A percentile compares a stretch with the other conserved stretches of the same genome.
Conservation (phyloP, 2,797 vertebrate genomes). For the Melanotaenia trifasciata region DNA sequence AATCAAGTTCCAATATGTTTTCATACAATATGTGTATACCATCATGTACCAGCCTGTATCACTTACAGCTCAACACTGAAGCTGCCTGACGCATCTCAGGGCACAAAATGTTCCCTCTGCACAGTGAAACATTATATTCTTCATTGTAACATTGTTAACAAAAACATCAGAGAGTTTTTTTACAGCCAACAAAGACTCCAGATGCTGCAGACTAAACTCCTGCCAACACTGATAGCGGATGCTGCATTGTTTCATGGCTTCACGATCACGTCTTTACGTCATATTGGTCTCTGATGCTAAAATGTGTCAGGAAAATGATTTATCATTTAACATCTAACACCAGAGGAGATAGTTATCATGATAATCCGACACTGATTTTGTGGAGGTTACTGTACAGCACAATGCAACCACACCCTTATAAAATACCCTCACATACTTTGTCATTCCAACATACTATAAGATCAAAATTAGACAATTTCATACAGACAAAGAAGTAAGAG, state of each 20-base stretch:
- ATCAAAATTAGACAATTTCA: not conserved
- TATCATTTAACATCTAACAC: slow-evolving; percentile 54
- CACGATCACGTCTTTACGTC: not conserved
- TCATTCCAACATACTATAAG: not conserved
- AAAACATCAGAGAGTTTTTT: slow-evolving; percentile 1
- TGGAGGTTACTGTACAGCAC: not conserved
- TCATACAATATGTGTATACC: slow-evolving; percentile 12
- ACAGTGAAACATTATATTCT: slow-evolving; percentile 21
- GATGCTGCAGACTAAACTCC: not conserved
- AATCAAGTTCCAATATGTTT: not conserved
- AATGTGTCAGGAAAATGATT: slow-evolving; percentile 26
- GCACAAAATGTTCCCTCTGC: slow-evolving; percentile 18
- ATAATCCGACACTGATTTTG: slow-evolving; percentile 46
- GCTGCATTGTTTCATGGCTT: slow-evolving; percentile 2
- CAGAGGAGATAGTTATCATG: slow-evolving; percentile 20
- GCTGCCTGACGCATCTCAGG: slow-evolving; percentile 3
- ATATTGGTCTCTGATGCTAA: not conserved
- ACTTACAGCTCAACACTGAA: slow-evolving; percentile 26
- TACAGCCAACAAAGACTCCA: not conserved
- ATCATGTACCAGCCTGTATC: slow-evolving; percentile 28
- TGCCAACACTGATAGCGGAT: not conserved
- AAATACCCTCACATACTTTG: not conserved
- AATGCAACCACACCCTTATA: slow-evolving; percentile 38
- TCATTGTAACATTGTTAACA: not conserved
- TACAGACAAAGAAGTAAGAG: not conserved